Conservation (phyloP, 2,888 invertebrate species). For the Lasioglossum calceatum region DNA sequence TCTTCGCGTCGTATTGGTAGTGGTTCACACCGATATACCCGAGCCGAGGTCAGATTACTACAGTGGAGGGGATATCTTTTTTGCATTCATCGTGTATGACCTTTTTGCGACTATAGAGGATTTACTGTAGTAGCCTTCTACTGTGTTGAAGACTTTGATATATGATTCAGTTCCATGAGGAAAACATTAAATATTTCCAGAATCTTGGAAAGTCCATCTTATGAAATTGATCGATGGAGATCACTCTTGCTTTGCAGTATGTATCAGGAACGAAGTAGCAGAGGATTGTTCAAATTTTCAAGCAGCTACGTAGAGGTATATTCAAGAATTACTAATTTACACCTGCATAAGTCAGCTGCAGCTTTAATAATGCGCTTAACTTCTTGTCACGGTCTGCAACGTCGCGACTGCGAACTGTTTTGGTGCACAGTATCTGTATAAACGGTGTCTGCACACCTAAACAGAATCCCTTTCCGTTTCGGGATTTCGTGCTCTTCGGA, state of each 20-base stretch:
- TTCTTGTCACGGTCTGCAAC: neutral
- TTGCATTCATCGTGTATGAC: too few relatives aligned
- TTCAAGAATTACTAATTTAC: neutral
- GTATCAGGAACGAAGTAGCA: neutral
- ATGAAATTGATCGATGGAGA: neutral
- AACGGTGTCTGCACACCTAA: neutral
- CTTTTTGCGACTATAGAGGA: too few relatives aligned
- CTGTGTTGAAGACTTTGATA: neutral
- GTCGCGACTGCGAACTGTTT: neutral
- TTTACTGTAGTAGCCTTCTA: too few relatives aligned
- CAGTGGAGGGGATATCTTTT: too few relatives aligned
- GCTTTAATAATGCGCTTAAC: neutral
- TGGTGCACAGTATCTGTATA: neutral
- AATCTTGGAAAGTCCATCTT: too few relatives aligned
- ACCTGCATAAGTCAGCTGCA: neutral
- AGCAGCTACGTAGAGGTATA: neutral
- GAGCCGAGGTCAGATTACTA: too few relatives aligned
- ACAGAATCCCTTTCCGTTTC: neutral
- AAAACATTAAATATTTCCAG: too few relatives aligned
- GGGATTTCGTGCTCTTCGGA: neutral
- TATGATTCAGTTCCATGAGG: neutral
- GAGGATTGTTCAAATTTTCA: neutral
- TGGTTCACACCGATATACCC: too few relatives aligned
- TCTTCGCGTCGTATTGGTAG: too few relatives aligned
- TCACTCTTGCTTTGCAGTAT: neutral